Evolutionary conservation across 2,113 vertebrate species (phyloP), one percentile per base, ranked within the genome.

Genomic region (Datnioides undecimradiatus): DNA sequence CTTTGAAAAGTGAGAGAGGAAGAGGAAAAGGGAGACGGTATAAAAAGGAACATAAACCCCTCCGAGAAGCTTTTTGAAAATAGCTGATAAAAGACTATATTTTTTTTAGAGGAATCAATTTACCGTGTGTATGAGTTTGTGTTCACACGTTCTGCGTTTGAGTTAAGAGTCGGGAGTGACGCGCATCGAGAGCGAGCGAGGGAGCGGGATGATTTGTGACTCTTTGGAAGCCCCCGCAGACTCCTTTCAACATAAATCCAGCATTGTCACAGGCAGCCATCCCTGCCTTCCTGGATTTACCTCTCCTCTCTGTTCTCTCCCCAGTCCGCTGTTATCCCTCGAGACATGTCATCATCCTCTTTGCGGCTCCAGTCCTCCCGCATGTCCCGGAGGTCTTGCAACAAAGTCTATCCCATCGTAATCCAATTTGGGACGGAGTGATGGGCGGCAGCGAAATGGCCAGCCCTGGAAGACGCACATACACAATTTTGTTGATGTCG

Each of bases 361-460:
- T 31, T n/a, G 59, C 64, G 72, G 76, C 71, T 63, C 58, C 70
- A 23, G 71, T 58, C 73, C 29, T 52, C 60, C n/a, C 2, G 38
- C 49, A 3, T 62, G 38, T 78, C 60, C 73, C 6, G 0, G 58
- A 73, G 71, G 68, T 55, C 74, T 41, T 29, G 55, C 54, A 19
- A 43, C 59, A 62, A 70, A 51, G 23, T 83, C 63, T 34, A 62
- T 71, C 68, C 71, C 46, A 49, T 58, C 34, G 2, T 85, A 74
- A 88, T 91, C 84, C 87, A 84, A 82, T 92, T 82, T 68, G 41
- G 17, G n/a, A 77, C 31, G 1, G 59, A 5, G 51, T 17, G 77
- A 85, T 82, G 73, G 54, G 66, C 66, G 49, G 65, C 58, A 38
- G 74, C 64, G 76, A 69, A 79, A 66, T 34, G 49, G 67, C 58